phyloP scores from a whole-genome alignment of 2,888 invertebrate species.

The Caenorhabditis sp. region DNA sequence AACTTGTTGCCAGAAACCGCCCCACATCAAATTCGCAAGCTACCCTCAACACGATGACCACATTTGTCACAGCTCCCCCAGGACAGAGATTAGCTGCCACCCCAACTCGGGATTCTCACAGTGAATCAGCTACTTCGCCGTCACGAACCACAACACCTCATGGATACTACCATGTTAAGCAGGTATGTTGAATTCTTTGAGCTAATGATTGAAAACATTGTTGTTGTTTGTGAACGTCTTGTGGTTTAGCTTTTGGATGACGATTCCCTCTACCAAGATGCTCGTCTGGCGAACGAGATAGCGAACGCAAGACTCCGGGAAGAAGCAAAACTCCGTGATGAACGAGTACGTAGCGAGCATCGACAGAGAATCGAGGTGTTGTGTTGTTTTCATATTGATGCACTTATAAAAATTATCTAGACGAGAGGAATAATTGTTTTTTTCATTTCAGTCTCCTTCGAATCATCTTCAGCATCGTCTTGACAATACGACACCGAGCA shows the following conservation, averaged over 20 bases:
- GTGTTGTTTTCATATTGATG: slow-evolving; percentile 42
- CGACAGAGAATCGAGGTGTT: slow-evolving; percentile 41
- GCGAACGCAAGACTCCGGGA: slow-evolving; percentile 66
- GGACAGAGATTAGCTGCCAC: slow-evolving; percentile 20
- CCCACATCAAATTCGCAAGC: slow-evolving; percentile 36
- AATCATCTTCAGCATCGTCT: slow-evolving; percentile 43
- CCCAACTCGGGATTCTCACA: slow-evolving; percentile 19
- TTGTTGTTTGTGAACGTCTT: slow-evolving; percentile 23
- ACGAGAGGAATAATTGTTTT: too few relatives aligned
- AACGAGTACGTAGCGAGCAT: slow-evolving; percentile 32
- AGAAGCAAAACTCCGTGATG: slow-evolving; percentile 67
- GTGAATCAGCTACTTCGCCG: slow-evolving; percentile 17
- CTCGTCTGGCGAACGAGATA: slow-evolving; percentile 69
- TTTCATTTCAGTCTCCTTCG: slow-evolving; percentile 35
- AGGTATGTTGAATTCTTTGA: slow-evolving; percentile 38
- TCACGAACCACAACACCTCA: slow-evolving; percentile 50
- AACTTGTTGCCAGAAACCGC: neutral
- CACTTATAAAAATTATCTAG: too few relatives aligned
- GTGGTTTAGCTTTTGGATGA: slow-evolving; percentile 67
- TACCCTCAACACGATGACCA: slow-evolving; percentile 24
- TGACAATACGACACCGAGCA: slow-evolving; percentile 32
- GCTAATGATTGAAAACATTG: too few relatives aligned
- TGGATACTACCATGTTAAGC: slow-evolving; percentile 73
- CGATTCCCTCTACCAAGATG: slow-evolving; percentile 69
- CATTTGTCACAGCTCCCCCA: slow-evolving; percentile 25